Evolutionary conservation across 1,140 invertebrate genomes (phyloP), one percentile per base, ranked within the genome.

Genomic region (Lutraria rhynchaena): DNA sequence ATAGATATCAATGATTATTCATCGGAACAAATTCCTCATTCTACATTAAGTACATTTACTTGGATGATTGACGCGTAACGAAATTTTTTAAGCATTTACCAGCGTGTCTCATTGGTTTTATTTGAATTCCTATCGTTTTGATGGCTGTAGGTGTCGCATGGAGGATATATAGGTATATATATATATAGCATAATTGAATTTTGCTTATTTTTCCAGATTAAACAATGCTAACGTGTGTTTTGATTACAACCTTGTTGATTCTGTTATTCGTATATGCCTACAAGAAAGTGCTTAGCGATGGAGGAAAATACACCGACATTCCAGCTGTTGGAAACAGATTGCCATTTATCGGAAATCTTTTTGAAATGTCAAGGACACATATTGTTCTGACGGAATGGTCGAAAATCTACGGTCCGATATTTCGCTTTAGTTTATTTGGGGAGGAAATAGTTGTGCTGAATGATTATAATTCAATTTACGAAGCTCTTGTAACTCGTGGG

Each of bases 381-480:
- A 44, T 86, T 9, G 81, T 84, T 9, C 73, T 91, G 33, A 70
- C 85, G 19, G 84, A 88, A 5, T 87, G 85, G 83, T 67, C 85
- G 1, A 53, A 84, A 60, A 83, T 71, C 5, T 88, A 86, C 41
- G 90, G 90, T 0, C 78, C 85, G 1, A 77, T 91, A 11, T 91
- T 86, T 65, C 41, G 83, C 46, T 82, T 90, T 33, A 73, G 76
- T 58, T 37, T 89, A 11, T 90, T 78, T 29, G 82, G 81, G 5
- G 85, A 90, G 24, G 85, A 86, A 24, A 87, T 89, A 49, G 82
- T 91, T 11, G 87, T 91, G 4, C 76, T 91, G 13, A 89, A 86
- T 61, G 83, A 86, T 60, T 88, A 85, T 46, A 70, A 82, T 0
- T 85, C 78, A 27, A 84, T 91, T 11, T 82, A 85, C 51, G 87